Conservation (phyloP, 2,113 vertebrate genomes). For the Petrocephalus zakoni region DNA sequence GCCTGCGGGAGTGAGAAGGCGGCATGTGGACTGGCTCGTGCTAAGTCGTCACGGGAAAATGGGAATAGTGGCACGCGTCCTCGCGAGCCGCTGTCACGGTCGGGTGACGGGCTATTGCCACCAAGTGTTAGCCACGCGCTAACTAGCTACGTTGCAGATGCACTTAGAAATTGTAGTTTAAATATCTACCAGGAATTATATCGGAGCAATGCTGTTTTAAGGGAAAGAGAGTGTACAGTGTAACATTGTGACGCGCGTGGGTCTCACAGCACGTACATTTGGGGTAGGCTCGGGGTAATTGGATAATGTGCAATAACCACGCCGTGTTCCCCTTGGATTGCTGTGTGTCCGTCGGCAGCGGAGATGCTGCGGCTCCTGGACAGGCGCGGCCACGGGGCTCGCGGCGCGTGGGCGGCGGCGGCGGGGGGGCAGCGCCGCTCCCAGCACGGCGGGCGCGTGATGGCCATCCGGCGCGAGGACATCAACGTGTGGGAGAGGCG, state of each 20-base stretch:
- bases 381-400: constrained; percentile 39
- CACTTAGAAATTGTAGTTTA: not conserved
- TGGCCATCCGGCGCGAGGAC: constrained; percentile 88
- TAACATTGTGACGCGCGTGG: not conserved
- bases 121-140: not conserved
- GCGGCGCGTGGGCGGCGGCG: constrained; percentile 32
- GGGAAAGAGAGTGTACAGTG: not conserved
- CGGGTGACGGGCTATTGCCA: not conserved
- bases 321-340: not conserved
- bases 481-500: constrained; percentile 90
- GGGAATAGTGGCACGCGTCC: not conserved
- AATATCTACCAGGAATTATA: not conserved
- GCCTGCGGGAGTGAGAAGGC: not conserved
- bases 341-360: not conserved
- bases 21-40: not conserved
- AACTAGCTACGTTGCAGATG: not conserved
- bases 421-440: constrained; percentile 38
- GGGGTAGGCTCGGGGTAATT: not conserved
- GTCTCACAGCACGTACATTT: not conserved
- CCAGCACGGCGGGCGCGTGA: constrained; percentile 63
- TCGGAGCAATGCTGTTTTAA: not conserved
- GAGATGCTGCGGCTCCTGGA: constrained; percentile 69
- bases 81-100: not conserved
- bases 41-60: not conserved
- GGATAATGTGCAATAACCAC: not conserved